Evolutionary conservation across 2,113 vertebrate genomes (phyloP).

Genomic region (Natator depressus): DNA sequence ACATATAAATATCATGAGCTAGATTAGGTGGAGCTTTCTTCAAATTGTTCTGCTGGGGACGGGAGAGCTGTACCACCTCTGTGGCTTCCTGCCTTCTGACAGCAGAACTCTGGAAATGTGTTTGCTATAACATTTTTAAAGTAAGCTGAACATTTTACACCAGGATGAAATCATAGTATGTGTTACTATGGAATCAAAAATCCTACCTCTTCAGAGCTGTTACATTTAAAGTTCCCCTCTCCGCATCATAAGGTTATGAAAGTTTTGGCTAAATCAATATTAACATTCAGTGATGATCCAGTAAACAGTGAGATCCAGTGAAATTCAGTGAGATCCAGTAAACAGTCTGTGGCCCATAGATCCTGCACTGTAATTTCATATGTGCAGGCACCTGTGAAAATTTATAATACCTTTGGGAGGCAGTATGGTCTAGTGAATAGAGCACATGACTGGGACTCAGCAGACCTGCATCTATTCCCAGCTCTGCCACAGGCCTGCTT

Average conservation of each 20-base stretch:
- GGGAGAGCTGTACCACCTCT: accelerated
- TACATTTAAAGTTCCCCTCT: accelerated
- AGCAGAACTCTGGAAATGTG: neutral
- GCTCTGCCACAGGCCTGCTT: neutral
- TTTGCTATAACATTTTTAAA: neutral
- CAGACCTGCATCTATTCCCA: neutral
- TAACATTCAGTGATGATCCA: neutral
- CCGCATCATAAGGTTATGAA: neutral
- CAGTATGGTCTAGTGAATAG: neutral
- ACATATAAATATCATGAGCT: neutral
- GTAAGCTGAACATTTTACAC: neutral
- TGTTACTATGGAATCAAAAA: neutral
- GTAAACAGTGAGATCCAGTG: neutral
- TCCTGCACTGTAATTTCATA: neutral
- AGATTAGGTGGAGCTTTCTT: neutral
- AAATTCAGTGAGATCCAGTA: neutral
- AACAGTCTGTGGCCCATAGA: neutral
- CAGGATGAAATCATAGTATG: neutral
- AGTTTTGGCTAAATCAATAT: neutral
- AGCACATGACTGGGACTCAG: neutral
- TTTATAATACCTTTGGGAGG: neutral
- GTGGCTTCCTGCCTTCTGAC: neutral
- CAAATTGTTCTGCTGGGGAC: neutral
- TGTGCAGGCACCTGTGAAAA: neutral
- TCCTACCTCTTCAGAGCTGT: neutral